Percentiles rank a stretch among this genome's conserved stretches.
Evolutionary conservation across 2,797 vertebrate species (phyloP).

Genomic region (Microtus agrestis): DNA sequence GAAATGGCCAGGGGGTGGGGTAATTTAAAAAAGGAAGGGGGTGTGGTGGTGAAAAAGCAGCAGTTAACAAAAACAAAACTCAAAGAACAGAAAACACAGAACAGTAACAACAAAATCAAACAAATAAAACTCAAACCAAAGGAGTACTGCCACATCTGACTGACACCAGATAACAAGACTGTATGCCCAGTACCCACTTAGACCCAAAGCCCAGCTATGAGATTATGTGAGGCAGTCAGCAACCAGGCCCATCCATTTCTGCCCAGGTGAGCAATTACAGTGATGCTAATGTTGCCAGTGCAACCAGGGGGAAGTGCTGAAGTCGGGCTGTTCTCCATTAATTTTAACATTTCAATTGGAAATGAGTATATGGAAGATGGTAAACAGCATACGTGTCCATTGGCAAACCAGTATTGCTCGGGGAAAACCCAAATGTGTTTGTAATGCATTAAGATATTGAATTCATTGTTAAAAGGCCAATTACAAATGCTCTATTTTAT

Average conservation of each 20-base stretch:
- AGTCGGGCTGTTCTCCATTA: not conserved
- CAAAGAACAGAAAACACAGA: conserved; percentile 67
- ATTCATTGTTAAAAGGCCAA: conserved; percentile 55
- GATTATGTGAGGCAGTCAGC: not conserved
- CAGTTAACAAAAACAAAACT: conserved; percentile 73
- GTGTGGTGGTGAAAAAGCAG: conserved; percentile 56
- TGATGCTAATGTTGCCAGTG: not conserved
- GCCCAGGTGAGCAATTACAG: not conserved
- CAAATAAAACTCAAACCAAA: conserved; percentile 62
- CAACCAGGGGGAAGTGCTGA: not conserved
- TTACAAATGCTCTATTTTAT: not conserved
- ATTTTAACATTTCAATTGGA: conserved; percentile 50
- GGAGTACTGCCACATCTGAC: not conserved
- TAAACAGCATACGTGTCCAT: conserved; percentile 41
- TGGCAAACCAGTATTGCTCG: conserved; percentile 14
- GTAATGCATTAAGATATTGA: conserved; percentile 48
- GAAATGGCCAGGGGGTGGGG: conserved; percentile 69
- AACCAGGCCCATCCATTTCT: not conserved
- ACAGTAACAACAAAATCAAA: conserved; percentile 70
- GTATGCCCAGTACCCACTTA: not conserved
- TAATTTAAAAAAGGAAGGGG: conserved; percentile 34
- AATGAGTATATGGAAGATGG: conserved; percentile 62
- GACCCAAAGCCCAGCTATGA: not conserved
- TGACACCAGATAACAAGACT: not conserved
- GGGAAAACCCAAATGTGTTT: conserved; percentile 42